Conservation (phyloP, 2,113 vertebrate genomes). For the Hassar affinis region DNA sequence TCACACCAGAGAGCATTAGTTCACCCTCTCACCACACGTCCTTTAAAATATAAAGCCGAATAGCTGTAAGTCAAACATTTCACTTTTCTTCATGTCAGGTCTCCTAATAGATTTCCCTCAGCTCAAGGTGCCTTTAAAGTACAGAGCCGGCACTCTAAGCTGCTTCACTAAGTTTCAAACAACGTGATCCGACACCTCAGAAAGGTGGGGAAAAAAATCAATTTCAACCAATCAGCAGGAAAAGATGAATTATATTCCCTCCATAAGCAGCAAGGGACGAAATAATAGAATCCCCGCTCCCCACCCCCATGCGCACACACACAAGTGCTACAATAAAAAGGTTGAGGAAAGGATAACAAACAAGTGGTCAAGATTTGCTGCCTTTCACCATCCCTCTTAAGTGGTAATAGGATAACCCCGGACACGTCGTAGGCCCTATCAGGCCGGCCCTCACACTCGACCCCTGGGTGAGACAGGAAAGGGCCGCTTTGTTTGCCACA, state of each 20-base stretch:
- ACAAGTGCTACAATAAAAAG: slow-evolving; percentile 71
- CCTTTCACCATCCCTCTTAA: slow-evolving; percentile 98
- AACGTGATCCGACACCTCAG: slow-evolving; percentile 53
- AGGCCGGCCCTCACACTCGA: slow-evolving; percentile 97
- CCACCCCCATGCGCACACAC: slow-evolving; percentile 26
- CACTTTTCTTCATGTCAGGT: slow-evolving; percentile 16
- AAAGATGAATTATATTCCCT: slow-evolving; percentile 90
- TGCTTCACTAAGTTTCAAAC: slow-evolving; percentile 20
- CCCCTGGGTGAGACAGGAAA: slow-evolving; percentile 93
- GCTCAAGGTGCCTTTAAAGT: slow-evolving; percentile 37
- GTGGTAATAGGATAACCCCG: slow-evolving; percentile 99
- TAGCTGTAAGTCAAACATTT: slow-evolving; percentile 36
- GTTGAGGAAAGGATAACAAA: slow-evolving; percentile 78
- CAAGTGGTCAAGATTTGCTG: slow-evolving; percentile 91
- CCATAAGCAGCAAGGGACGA: slow-evolving; percentile 76
- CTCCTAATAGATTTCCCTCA: slow-evolving; percentile 10
- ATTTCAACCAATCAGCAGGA: slow-evolving; percentile 74
- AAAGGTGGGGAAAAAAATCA: slow-evolving; percentile 64
- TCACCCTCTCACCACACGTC: not conserved
- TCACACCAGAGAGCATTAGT: not conserved
- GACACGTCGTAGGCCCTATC: slow-evolving; percentile 94
- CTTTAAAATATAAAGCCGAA: slow-evolving; percentile 10
- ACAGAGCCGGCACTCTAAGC: not conserved
- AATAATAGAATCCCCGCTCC: slow-evolving; percentile 86
- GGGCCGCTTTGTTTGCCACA: slow-evolving; percentile 92